Evolutionary conservation across 2,797 vertebrate species (phyloP).

Genomic region (Sebastiscus albofasciatus): DNA sequence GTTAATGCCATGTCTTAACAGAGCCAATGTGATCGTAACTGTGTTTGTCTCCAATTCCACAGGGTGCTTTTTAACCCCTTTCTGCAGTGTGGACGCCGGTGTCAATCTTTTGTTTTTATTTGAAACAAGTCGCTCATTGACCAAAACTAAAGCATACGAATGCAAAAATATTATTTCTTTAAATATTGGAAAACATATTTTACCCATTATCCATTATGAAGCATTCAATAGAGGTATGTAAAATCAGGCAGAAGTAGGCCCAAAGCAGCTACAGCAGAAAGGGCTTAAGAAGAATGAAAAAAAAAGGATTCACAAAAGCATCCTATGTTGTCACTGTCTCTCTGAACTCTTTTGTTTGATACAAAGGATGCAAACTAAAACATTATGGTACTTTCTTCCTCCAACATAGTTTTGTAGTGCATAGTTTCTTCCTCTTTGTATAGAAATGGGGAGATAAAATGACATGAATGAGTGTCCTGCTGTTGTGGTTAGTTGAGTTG

Average conservation of each 20-base stretch:
- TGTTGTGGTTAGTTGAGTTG: conserved; percentile 13
- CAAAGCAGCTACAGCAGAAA: no score
- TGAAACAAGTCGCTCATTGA: not conserved
- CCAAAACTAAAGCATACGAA: not conserved
- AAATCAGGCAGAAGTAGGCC: no score
- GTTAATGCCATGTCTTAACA: no score
- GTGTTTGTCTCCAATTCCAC: no score
- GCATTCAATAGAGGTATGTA: no score
- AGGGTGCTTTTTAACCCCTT: no score
- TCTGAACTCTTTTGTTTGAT: not conserved
- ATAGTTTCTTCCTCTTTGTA: not conserved
- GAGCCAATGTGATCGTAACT: no score
- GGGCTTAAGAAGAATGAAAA: no score
- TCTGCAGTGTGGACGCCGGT: no score
- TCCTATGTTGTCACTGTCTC: not conserved
- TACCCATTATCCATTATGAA: not conserved
- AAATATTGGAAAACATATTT: not conserved
- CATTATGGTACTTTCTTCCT: not conserved
- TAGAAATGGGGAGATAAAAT: not conserved
- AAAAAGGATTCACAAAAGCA: no score
- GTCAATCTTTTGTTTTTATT: no score
- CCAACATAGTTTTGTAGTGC: not conserved
- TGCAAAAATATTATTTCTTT: no score
- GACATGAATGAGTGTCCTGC: conserved; percentile 3
- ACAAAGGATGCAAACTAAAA: not conserved